These are phyloP conservation scores for Ceryle rudis DNA, from an alignment of 2,797 vertebrate genomes.

Conservation along the genomic window DNA sequence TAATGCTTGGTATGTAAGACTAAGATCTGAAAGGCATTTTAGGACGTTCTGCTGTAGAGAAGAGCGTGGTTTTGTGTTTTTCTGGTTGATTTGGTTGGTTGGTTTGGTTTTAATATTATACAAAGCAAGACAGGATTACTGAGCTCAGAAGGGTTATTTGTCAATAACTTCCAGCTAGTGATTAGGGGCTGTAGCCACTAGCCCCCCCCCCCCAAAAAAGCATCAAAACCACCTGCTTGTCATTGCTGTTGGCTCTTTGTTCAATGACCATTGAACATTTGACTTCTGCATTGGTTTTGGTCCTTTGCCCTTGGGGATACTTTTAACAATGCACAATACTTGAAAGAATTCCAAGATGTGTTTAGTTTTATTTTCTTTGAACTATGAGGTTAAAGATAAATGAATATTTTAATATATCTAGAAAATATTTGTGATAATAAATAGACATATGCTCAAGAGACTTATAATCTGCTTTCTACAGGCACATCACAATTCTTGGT, in stretches of 20 bases:
- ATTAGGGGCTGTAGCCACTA: not conserved
- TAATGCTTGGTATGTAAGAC: not conserved
- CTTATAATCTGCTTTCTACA: not conserved
- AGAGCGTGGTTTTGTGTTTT: too few relatives aligned
- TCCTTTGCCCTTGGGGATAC: not conserved
- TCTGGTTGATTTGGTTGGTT: not conserved
- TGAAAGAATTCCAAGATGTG: slow-evolving; percentile 4
- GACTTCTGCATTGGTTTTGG: not conserved
- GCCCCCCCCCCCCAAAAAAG: not conserved
- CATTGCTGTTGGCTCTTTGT: not conserved
- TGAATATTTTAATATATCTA: not conserved
- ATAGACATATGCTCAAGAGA: not conserved
- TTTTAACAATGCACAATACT: slow-evolving; percentile 14
- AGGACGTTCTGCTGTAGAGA: not conserved
- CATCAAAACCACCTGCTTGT: not conserved
- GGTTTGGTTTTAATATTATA: not conserved
- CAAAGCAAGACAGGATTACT: not conserved
- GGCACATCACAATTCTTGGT: not conserved
- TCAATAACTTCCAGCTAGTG: slow-evolving; percentile 3
- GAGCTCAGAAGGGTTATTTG: not conserved
- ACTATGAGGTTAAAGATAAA: not conserved
- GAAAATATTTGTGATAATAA: slow-evolving; percentile 19
- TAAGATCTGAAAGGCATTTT: not conserved
- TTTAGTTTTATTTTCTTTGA: not conserved
- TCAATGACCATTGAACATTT: not conserved